A percentile compares a stretch with the other conserved stretches of the same genome.
Evolutionary conservation across 2,797 vertebrate species (phyloP).

Genomic region (Platalea minor): DNA sequence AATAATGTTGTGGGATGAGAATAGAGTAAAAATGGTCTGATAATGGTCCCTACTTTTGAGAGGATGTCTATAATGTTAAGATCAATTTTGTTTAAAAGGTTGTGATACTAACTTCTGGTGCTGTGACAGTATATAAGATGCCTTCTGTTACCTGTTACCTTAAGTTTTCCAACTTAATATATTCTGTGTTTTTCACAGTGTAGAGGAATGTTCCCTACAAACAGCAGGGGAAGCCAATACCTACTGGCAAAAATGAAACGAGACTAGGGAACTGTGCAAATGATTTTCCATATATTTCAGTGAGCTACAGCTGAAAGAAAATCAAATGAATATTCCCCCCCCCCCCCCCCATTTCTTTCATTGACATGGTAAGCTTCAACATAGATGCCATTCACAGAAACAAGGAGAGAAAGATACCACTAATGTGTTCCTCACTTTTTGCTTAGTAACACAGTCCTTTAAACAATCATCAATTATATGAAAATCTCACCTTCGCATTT

Average conservation of each 20-base stretch:
- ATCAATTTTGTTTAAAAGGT: background rate
- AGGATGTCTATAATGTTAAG: background rate
- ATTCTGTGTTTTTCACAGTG: background rate
- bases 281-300: background rate
- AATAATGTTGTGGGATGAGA: background rate
- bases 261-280: background rate
- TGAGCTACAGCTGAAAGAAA: background rate
- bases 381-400: background rate
- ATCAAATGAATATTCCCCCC: fast-evolving
- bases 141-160: background rate
- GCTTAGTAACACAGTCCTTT: background rate
- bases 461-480: background rate
- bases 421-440: background rate
- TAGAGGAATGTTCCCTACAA: background rate
- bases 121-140: background rate
- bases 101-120: background rate
- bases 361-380: background rate
- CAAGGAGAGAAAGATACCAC: background rate
- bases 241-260: background rate
- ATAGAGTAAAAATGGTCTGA: background rate
- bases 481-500: background rate
- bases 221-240: background rate
- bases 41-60: background rate
- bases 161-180: background rate
- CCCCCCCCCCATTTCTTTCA: background rate